Evolutionary conservation across 2,888 invertebrate genomes (phyloP).

Genomic region (Eudemis profundana): DNA sequence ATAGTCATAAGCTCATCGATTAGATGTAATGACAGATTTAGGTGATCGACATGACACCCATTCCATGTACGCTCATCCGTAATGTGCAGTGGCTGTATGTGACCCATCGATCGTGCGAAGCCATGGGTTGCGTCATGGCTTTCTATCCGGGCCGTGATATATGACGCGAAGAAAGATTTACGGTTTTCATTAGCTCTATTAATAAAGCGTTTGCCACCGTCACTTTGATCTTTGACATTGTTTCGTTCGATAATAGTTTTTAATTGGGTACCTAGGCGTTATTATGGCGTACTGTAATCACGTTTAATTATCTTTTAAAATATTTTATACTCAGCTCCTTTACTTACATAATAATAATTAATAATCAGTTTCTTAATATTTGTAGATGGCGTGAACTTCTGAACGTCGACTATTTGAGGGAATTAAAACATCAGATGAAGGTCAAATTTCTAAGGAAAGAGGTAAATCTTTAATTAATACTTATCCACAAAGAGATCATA

Average conservation of each 20-base stretch:
- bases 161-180: constrained; percentile 60
- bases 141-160: constrained; percentile 60
- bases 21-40: constrained; percentile 35
- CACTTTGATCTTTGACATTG: constrained; percentile 39
- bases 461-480: constrained; percentile 55
- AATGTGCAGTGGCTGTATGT: constrained; percentile 52
- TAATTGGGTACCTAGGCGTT: constrained; percentile 36
- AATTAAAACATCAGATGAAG: constrained; percentile 75
- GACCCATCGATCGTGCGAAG: constrained; percentile 53
- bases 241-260: constrained; percentile 40
- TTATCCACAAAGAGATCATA: constrained; percentile 48
- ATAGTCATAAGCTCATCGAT: constrained; percentile 24
- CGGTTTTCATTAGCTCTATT: constrained; percentile 64
- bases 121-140: constrained; percentile 65
- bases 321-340: constrained; percentile 11
- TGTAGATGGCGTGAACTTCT: constrained; percentile 77
- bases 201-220: constrained; percentile 43
- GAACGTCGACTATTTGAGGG: constrained; percentile 72
- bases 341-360: constrained; percentile 20
- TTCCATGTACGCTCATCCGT: constrained; percentile 38
- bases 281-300: constrained; percentile 19
- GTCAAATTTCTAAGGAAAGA: constrained; percentile 72
- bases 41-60: constrained; percentile 48
- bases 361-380: constrained; percentile 39
- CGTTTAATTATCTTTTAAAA: constrained; percentile 22